Base-by-base conservation (phyloP, 2,888 invertebrate species). In the Troglohyphantes excavatus region DNA sequence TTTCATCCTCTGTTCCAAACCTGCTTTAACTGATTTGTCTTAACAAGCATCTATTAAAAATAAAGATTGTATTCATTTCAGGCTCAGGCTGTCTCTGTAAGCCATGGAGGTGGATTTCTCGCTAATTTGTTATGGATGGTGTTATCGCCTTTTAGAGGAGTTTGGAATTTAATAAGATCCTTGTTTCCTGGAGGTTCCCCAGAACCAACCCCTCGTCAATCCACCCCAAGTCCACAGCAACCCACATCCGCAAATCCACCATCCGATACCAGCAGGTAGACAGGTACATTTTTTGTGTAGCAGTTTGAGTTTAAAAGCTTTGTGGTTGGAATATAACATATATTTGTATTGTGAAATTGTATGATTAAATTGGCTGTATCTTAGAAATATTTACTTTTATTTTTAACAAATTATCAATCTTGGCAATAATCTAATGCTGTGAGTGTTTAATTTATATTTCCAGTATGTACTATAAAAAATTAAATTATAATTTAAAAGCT, bases 121-220 rank as follows among this genome's bases (percentile, higher is more conserved):
- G 43, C 68, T 6, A 78, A 5, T 26, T 21, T 85, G 5, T 81
- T 90, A n/a, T 90, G 90, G 90, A 73, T 72, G n/a, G 33, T 85
- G n/a, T n/a, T 90, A 7, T 65, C 61, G n/a, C 90, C 90, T 7
- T 43, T 90, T 6, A 53, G 27, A 26, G 53, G 27, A 5, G 59
- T 81, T 46, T 90, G 90, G 90, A 79, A 79, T 26, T 46, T 59
- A 17, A 67, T 90, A 29, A 63, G 73, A 59, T 68, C 85, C 2
- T 81, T 79, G 23, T 85, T 81, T 39, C 39, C 68, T 27, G 75
- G 90, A 43, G 43, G 27, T 29, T 43, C 43, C 27, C 29, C 53
- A 17, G 13, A 59, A 29, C 27, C 46, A 26, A 26, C 19, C 2
- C 27, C 33, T 19, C 61, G 73, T 17, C 21, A 29, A 29, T n/a